Evolutionary conservation across 2,797 vertebrate genomes (phyloP), one percentile per base, ranked within the genome.

Genomic region (Astyanax mexicanus): DNA sequence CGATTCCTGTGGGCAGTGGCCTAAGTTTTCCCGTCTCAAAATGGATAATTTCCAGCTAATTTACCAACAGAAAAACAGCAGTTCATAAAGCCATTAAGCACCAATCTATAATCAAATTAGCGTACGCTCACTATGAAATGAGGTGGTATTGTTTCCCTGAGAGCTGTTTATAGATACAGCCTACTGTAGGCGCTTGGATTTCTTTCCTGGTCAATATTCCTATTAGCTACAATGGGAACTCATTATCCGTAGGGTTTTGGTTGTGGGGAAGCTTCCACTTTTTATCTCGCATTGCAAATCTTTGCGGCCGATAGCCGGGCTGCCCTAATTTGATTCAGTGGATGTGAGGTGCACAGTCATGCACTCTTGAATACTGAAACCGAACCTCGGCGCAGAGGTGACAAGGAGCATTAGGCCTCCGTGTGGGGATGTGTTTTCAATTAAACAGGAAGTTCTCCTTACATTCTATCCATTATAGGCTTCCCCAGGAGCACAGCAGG

Each of bases 321-420:
- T 80, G 84, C 79, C 74, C 86, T 83, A 51, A 66, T 80, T 85
- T 80, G 13, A 75, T 23, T 72, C 19, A 64, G 51, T 54, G 66
- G 23, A 78, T 72, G 68, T 79, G 57, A 67, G 42, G 72, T 82
- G 77, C 66, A 79, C 81, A 85, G 81, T 86, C 78, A 64, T 75
- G 81, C 69, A 75, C 60, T 82, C 65, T 67, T 79, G 85, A 86
- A 81, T 82, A 85, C 73, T 19, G 80, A 78, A 81, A 87, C 85
- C 80, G 77, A 86, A 78, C 42, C 4, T 47, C 67, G 66, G 67
- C 78, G 32, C 78, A 74, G 74, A 86, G 86, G 84, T 86, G 88
- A 90, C 86, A 79, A 71, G 29, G 69, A 81, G 74, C 80, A 78
- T 86, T 80, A 86, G 61, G 65, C 76, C n/a, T 27, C 69, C 60